Percentiles rank a stretch among this genome's conserved stretches.
Conservation (phyloP, 2,888 invertebrate genomes). For the Brachypalpus laphriformis region DNA sequence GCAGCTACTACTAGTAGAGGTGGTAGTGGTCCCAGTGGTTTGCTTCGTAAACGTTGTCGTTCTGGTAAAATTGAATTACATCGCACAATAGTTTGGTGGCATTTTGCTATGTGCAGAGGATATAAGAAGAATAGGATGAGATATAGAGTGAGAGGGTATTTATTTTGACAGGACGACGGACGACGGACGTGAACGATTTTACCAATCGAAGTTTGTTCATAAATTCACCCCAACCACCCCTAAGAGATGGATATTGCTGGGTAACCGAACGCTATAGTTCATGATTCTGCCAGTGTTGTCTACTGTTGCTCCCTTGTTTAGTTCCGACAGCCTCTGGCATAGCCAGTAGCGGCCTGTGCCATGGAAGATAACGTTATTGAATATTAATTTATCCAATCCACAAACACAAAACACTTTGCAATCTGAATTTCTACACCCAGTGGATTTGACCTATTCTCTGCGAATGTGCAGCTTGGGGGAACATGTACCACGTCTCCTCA, state of each 20-base stretch:
- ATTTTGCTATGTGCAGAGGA: slow-evolving; percentile 11
- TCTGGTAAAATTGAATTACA: slow-evolving; percentile 64
- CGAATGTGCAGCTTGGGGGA: not conserved
- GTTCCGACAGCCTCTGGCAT: slow-evolving; percentile 22
- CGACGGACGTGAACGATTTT: slow-evolving; percentile 58
- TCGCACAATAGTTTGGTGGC: slow-evolving; percentile 57
- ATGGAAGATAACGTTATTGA: slow-evolving; percentile 63
- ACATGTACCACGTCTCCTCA: not conserved
- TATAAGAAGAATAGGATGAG: not conserved
- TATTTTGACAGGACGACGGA: slow-evolving; percentile 65
- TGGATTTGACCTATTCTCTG: slow-evolving; percentile 32
- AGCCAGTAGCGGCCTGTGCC: slow-evolving; percentile 38
- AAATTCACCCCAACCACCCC: slow-evolving; percentile 17
- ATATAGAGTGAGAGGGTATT: slow-evolving; percentile 41
- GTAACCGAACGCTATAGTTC: not conserved
- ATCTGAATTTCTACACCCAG: slow-evolving; percentile 34
- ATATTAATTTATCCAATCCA: slow-evolving; percentile 69
- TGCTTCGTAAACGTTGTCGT: slow-evolving; percentile 56
- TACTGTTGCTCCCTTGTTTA: slow-evolving; percentile 11
- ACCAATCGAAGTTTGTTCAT: slow-evolving; percentile 51
- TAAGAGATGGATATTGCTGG: slow-evolving; percentile 10
- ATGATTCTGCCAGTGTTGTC: slow-evolving; percentile 6
- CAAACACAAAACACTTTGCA: slow-evolving; percentile 65
- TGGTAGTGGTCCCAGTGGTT: slow-evolving; percentile 20
- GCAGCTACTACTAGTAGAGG: not conserved